A percentile compares a stretch with the other conserved stretches of the same genome.
These are phyloP conservation scores for Cygnus buccinator DNA, from an alignment of 2,113 vertebrate genomes.

Conservation along the genomic window DNA sequence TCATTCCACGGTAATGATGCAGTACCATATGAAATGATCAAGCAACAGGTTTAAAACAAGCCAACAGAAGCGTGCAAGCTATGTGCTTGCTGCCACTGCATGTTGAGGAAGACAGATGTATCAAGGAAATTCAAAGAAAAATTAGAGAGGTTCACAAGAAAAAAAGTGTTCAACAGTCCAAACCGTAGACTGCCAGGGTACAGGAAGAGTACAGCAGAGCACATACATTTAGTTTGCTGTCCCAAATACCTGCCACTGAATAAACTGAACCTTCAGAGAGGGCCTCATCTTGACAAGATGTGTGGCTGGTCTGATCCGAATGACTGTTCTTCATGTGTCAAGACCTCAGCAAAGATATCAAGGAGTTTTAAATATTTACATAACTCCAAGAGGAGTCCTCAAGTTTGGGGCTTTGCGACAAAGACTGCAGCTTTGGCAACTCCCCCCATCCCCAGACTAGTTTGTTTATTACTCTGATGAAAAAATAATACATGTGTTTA, in stretches of 20 bases:
- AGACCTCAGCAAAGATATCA: not conserved
- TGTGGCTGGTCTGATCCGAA: not conserved
- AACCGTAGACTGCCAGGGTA: not conserved
- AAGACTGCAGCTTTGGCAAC: not conserved
- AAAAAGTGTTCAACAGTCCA: not conserved
- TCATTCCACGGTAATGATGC: not conserved
- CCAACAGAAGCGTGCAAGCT: not conserved
- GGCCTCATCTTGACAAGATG: not conserved
- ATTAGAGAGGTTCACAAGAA: not conserved
- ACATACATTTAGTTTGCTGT: accelerated
- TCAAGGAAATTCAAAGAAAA: not conserved
- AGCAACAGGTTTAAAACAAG: not conserved
- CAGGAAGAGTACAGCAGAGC: not conserved
- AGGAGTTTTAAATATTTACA: not conserved
- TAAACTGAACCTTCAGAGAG: not conserved
- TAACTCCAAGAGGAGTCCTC: not conserved
- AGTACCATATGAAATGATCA: not conserved
- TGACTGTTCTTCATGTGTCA: not conserved
- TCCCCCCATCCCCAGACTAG: not conserved
- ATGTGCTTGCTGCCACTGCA: not conserved
- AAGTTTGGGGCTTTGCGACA: not conserved
- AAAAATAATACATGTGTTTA: not conserved
- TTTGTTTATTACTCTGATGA: not conserved
- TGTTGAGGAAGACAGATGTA: not conserved
- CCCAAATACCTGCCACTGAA: not conserved